A percentile compares a stretch with the other conserved stretches of the same genome.
Conservation (phyloP, 2,797 vertebrate genomes). For the Pteronotus mesoamericanus region DNA sequence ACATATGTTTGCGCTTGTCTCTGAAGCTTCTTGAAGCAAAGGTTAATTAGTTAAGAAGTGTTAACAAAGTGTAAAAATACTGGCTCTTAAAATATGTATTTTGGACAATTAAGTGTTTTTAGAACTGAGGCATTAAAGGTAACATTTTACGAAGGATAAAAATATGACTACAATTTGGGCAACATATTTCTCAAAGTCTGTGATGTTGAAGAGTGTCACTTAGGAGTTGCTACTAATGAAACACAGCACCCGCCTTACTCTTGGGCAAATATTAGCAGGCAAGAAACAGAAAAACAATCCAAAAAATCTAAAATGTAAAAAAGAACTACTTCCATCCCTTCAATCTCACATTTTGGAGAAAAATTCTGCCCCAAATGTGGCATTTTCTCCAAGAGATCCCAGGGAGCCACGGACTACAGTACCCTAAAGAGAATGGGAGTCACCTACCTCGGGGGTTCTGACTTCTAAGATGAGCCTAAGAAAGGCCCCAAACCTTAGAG, state of each 20-base stretch:
- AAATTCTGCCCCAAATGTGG: not conserved
- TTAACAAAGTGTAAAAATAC: not conserved
- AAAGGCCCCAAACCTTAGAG: not conserved
- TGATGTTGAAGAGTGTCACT: not conserved
- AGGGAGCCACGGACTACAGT: not conserved
- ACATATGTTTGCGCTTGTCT: not conserved
- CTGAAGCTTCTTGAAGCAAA: not conserved
- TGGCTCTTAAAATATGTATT: not conserved
- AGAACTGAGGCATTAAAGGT: not conserved
- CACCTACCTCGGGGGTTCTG: not conserved
- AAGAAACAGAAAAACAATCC: not conserved
- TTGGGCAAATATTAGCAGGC: not conserved
- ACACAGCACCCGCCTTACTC: not conserved
- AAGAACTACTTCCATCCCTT: not conserved
- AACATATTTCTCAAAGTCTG: not conserved
- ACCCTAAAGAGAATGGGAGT: not conserved
- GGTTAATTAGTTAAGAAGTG: not conserved
- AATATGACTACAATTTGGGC: not conserved
- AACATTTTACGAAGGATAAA: not conserved
- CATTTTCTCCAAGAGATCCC: not conserved
- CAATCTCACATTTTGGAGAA: not conserved
- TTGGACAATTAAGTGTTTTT: not conserved
- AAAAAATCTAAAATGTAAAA: not conserved
- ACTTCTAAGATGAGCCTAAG: not conserved
- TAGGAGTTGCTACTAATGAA: not conserved